phyloP scores from a whole-genome alignment of 2,797 vertebrate genomes.

The Furcifer pardalis region DNA sequence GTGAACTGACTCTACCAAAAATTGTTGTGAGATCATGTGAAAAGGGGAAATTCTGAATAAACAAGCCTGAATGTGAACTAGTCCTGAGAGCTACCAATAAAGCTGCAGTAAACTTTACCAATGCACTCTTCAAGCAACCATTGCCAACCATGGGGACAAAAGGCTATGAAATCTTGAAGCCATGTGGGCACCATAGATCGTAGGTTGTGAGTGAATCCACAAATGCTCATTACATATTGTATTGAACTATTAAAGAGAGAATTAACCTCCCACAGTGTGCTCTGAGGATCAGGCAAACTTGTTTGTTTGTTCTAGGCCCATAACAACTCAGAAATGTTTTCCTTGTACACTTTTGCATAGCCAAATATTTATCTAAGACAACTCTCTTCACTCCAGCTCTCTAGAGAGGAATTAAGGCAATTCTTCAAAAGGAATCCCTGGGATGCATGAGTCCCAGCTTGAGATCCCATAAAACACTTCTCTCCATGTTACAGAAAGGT shows the following conservation, averaged over 20 bases:
- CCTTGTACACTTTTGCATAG: constrained; percentile 40
- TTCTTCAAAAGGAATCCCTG: constrained; percentile 59
- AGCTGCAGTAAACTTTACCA: not conserved
- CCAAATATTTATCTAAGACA: constrained; percentile 45
- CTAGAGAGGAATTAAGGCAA: constrained; percentile 24
- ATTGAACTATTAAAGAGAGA: constrained; percentile 34
- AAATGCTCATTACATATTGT: constrained; percentile 12
- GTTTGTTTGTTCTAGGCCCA: constrained; percentile 26
- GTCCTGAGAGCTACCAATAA: not conserved
- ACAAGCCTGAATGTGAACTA: not conserved
- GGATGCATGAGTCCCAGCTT: constrained; percentile 38
- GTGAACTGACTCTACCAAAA: not conserved
- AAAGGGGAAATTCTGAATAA: not conserved
- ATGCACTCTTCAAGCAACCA: not conserved
- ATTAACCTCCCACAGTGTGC: not conserved
- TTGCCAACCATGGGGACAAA: not conserved
- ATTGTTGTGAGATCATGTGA: not conserved
- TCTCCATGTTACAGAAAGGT: constrained; percentile 52
- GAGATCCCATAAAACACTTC: constrained; percentile 63
- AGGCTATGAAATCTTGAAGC: too few species aligned
- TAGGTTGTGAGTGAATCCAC: constrained; percentile 3
- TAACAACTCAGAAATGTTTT: constrained; percentile 36
- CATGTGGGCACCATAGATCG: not conserved
- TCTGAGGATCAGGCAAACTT: constrained; percentile 23
- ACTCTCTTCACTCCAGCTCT: constrained; percentile 38